Evolutionary conservation across 2,113 vertebrate species (phyloP), one percentile per base, ranked within the genome.

Genomic region (Haplochromis burtoni): DNA sequence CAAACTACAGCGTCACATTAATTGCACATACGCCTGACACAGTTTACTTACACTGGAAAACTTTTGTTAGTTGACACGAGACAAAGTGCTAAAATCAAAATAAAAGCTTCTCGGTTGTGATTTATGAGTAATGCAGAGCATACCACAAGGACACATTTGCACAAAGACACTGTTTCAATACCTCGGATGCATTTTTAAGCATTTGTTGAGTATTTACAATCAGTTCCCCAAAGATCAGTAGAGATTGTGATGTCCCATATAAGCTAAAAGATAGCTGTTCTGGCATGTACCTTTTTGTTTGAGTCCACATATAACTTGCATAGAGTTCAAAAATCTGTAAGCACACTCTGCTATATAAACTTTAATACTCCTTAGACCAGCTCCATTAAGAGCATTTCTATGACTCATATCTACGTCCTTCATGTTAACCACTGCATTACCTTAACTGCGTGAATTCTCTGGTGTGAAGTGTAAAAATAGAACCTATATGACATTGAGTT

Each of bases 221-320:
- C 59, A 88, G 63, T 5, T 92, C 42, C 89, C 83, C 33, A 66
- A 54, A 86, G 82, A 89, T 63, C 53, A 89, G 63, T 80, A 73
- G 81, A 90, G 89, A 94, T 94, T 94, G 89, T 91, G 86, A 87
- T 91, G 85, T 86, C 42, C 59, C 68, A 12, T 29, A 83, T 17
- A 59, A n/a, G 53, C 66, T 42, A 68, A 29, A 35, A 80, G 6
- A 81, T 85, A 31, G 80, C 26, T 61, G 79, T 87, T 91, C 84
- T 26, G 14, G 6, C 66, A 61, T 61, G 53, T 68, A 40, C 17
- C 12, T 45, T 16, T 84, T 66, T 76, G 59, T 61, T 86, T 91
- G 49, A 88, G 61, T 92, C 17, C 66, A 92, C 68, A 80, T 55
- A 19, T 40, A 85, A 85, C 80, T 47, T 16, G 86, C 79, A 80